Evolutionary conservation across 2,797 vertebrate species (phyloP).

Genomic region (Melanotaenia boesemani): DNA sequence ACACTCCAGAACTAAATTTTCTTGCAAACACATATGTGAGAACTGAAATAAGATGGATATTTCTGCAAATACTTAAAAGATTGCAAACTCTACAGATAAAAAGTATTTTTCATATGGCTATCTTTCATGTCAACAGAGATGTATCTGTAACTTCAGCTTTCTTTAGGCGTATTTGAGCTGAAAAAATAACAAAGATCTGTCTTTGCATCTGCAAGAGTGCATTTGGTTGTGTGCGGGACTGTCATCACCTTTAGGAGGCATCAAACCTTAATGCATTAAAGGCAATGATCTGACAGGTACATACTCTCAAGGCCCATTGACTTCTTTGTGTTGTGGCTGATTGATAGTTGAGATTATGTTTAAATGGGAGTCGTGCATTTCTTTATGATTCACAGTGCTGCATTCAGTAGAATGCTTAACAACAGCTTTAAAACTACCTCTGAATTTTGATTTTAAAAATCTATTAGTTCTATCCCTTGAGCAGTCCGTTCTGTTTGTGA

Average conservation of each 20-base stretch:
- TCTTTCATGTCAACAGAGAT: constrained; percentile 7
- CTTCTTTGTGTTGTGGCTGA: constrained; percentile 75
- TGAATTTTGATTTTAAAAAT: constrained; percentile 63
- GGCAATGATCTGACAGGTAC: constrained; percentile 79
- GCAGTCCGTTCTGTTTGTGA: constrained; percentile 45
- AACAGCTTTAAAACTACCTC: constrained; percentile 44
- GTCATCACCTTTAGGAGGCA: constrained; percentile 63
- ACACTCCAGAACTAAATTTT: constrained; percentile 27
- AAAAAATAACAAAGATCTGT: constrained; percentile 64
- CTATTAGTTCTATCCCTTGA: constrained; percentile 51
- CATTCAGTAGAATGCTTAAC: constrained; percentile 46
- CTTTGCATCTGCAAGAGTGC: constrained; percentile 40
- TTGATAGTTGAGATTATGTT: constrained; percentile 75
- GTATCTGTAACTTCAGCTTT: constrained; percentile 32
- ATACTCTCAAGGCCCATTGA: constrained; percentile 80
- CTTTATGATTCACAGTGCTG: constrained; percentile 65
- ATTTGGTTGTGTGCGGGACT: constrained; percentile 37
- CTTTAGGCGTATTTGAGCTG: constrained; percentile 49
- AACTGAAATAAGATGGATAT: constrained; percentile 14
- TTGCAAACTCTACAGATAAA: neutral
- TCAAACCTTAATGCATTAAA: constrained; percentile 69
- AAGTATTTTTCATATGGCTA: neutral
- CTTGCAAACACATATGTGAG: constrained; percentile 8
- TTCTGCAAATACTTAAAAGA: constrained; percentile 12
- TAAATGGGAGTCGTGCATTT: constrained; percentile 55